These are phyloP conservation scores for Mythimna ferrago DNA, from an alignment of 2,888 invertebrate species.

Conservation along the genomic window DNA sequence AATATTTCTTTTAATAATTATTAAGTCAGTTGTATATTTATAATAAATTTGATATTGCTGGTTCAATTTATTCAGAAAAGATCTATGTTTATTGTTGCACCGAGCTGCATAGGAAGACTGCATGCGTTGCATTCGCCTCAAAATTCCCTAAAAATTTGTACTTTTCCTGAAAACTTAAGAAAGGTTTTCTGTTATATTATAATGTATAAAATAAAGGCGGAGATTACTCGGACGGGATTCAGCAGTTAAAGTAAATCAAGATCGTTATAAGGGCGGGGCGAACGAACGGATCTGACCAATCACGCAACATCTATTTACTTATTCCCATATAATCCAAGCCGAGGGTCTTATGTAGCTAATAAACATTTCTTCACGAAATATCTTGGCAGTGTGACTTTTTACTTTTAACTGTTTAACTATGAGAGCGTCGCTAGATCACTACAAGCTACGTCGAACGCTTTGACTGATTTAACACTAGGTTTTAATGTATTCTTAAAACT, in stretches of 20 bases:
- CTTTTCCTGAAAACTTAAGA: not conserved
- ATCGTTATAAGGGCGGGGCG: conserved; percentile 85
- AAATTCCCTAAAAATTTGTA: not conserved
- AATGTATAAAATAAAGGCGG: conserved; percentile 60
- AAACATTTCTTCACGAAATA: conserved; percentile 65
- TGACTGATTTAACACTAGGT: not conserved
- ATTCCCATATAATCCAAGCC: conserved; percentile 72
- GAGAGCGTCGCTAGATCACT: not conserved
- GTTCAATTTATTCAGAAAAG: not conserved
- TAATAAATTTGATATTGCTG: not conserved
- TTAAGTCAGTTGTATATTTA: no score
- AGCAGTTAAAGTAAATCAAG: conserved; percentile 74
- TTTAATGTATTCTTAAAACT: not conserved
- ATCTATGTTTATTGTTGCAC: not conserved
- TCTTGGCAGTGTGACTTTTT: conserved; percentile 8
- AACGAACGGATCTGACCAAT: conserved; percentile 75
- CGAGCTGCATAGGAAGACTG: conserved; percentile 10
- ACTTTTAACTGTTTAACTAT: not conserved
- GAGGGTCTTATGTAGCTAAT: conserved; percentile 68
- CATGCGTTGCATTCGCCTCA: not conserved
- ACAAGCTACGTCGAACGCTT: not conserved
- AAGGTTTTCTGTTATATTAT: conserved; percentile 12
- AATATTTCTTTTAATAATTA: not conserved
- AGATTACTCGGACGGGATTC: conserved; percentile 57
- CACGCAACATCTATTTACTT: conserved; percentile 76